Conservation (phyloP, 1,140 invertebrate genomes). For the Coptotermes formosanus region DNA sequence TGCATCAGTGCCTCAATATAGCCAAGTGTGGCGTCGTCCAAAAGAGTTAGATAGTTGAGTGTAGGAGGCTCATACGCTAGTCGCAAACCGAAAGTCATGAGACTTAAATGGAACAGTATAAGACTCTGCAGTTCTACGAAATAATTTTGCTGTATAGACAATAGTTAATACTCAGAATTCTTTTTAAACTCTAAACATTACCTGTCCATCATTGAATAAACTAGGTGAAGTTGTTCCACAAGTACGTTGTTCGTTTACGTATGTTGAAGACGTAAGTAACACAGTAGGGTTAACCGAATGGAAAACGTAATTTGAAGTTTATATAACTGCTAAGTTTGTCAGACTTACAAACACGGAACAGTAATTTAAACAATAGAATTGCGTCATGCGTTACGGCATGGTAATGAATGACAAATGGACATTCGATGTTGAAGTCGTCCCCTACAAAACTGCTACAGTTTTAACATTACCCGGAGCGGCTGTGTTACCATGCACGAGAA, state of each 20-base stretch:
- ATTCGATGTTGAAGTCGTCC: not conserved
- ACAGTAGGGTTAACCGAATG: not conserved
- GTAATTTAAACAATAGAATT: not conserved
- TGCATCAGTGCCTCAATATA: too few relatives aligned
- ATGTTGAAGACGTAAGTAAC: not conserved
- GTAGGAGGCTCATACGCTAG: too few relatives aligned
- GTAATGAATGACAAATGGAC: slow-evolving; percentile 7
- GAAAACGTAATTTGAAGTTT: not conserved
- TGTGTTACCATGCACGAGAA: not conserved
- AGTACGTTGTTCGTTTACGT: not conserved
- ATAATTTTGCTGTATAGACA: too few relatives aligned
- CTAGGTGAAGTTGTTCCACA: not conserved
- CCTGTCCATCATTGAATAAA: not conserved
- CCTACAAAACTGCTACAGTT: not conserved
- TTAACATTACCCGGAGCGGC: not conserved
- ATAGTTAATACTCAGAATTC: too few relatives aligned
- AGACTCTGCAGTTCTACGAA: too few relatives aligned
- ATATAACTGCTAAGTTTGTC: not conserved
- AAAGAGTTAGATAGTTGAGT: too few relatives aligned
- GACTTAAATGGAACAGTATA: too few relatives aligned
- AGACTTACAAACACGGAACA: slow-evolving; percentile 10
- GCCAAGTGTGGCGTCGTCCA: too few relatives aligned
- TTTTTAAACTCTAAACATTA: too few relatives aligned
- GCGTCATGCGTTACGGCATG: not conserved
- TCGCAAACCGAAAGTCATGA: too few relatives aligned